Conservation (phyloP, 2,113 vertebrate species). For the Salvelinus alpinus region DNA sequence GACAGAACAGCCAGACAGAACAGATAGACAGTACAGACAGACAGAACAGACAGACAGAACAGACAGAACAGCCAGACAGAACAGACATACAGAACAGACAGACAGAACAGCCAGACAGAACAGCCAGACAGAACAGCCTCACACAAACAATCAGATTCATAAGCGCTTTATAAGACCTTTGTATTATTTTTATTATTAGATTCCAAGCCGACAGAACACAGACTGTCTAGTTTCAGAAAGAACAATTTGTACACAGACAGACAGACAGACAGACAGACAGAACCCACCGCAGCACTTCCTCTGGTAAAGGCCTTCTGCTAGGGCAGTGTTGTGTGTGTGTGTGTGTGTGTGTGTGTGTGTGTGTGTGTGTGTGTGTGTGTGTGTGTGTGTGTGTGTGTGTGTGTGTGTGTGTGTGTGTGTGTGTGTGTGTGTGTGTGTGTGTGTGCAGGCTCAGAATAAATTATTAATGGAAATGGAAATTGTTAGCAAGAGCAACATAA, state of each 20-base stretch:
- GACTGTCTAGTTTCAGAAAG: constrained; percentile 53
- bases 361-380: too few relatives aligned
- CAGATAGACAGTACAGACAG: too few relatives aligned
- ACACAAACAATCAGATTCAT: not conserved
- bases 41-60: too few relatives aligned
- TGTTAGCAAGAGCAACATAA: constrained; percentile 69
- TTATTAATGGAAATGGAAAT: constrained; percentile 74
- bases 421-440: constrained; percentile 19
- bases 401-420: too few relatives aligned
- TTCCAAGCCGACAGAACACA: not conserved
- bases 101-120: too few relatives aligned
- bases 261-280: not conserved
- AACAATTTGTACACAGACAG: not conserved
- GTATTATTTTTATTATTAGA: too few relatives aligned
- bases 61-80: too few relatives aligned
- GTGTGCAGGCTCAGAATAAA: constrained; percentile 64
- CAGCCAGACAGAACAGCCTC: too few relatives aligned
- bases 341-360: constrained; percentile 7
- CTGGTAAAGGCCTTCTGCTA: constrained; percentile 40
- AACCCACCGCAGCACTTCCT: constrained; percentile 51
- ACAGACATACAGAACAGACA: too few relatives aligned
- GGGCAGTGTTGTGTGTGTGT: constrained; percentile 20
- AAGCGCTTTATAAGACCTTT: too few relatives aligned
- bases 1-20: too few relatives aligned
- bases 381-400: too few relatives aligned